Percentiles rank a stretch among this genome's conserved stretches.
These are phyloP conservation scores for Dipodomys ordii DNA, from an alignment of 2,113 vertebrate genomes.

Conservation along the genomic window DNA sequence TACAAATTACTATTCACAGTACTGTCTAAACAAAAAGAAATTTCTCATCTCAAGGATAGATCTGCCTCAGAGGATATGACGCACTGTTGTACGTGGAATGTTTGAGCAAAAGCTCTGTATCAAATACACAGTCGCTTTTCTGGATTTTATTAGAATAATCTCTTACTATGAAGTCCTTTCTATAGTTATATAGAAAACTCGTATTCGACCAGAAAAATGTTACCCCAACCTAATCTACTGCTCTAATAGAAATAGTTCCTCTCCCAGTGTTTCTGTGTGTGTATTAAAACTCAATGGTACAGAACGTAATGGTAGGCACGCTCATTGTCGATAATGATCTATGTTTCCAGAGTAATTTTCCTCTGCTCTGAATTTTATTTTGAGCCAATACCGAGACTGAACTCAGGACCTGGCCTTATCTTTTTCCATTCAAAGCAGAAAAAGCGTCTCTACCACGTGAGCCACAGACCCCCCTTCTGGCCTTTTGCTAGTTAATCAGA, in stretches of 20 bases:
- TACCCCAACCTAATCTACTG: constrained; percentile 26
- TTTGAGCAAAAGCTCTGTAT: constrained; percentile 70
- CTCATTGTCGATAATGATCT: constrained; percentile 3
- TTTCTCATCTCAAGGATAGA: constrained; percentile 48
- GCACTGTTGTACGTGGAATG: constrained; percentile 37
- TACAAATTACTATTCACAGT: constrained; percentile 80
- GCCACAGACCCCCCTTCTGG: too few relatives aligned
- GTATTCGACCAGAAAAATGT: constrained; percentile 56
- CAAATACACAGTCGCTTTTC: constrained; percentile 57
- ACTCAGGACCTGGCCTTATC: too few relatives aligned
- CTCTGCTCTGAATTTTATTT: background rate
- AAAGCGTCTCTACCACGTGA: too few relatives aligned
- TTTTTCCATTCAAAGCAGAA: too few relatives aligned
- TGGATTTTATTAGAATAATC: constrained; percentile 39
- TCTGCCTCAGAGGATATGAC: constrained; percentile 61
- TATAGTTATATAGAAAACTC: constrained; percentile 40
- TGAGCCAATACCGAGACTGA: too few relatives aligned
- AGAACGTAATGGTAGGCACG: constrained; percentile 36
- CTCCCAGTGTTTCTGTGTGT: constrained; percentile 17
- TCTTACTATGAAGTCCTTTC: constrained; percentile 17
- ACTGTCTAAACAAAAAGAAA: constrained; percentile 71
- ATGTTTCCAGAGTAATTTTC: constrained; percentile 21
- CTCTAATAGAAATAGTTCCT: constrained; percentile 61
- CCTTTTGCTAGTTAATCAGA: too few relatives aligned
- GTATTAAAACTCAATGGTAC: constrained; percentile 40